Base-by-base conservation (phyloP, 2,113 vertebrate species). In the Opisthocomus hoazin region DNA sequence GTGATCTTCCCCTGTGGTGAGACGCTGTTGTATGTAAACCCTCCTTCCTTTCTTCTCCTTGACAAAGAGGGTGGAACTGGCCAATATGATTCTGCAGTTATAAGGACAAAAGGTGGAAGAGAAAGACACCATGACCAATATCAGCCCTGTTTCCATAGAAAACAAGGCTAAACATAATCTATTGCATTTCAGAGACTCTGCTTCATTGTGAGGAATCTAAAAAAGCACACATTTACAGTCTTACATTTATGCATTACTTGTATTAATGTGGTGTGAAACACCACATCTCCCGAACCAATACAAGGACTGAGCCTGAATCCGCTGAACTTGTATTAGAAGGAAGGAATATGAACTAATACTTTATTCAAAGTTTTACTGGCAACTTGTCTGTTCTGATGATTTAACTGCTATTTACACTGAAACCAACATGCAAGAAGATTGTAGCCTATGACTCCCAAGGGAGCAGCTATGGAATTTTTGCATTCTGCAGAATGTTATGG, bases 401-500 rank as follows among this genome's bases (percentile, higher is more conserved):
- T 97, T 96, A 96, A 96, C 77, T 95, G 78, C 32, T 96, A 84
- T 95, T 97, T 97, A 97, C 87, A 87, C 87, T 84, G 57, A 97
- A 91, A 96, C 65, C 90, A 80, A 53, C 66, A 77, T 36, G 51
- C 70, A 96, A 83, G 63, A 85, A 84, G 56, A 93, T 95, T 93
- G 77, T 6, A 70, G 51, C 65, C 89, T 48, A 2, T 34, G 21
- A 82, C 58, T 93, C 88, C 57, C 61, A 65, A 94, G 84, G 68
- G 60, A 96, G 76, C 58, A 96, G 92, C 92, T 90, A 81, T 41
- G 91, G 90, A 96, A 89, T 87, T 96, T 93, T 90, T 83, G 75
- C 43, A 87, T 94, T 95, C 51, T 89, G 39, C 87, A 89, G 79
- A 91, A 88, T 98, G 97, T 98, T 98, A 97, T 97, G 97, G 97